A percentile compares a stretch with the other conserved stretches of the same genome.
These are phyloP conservation scores for Pectinophora gossypiella DNA, from an alignment of 1,140 invertebrate species.

Conservation along the genomic window DNA sequence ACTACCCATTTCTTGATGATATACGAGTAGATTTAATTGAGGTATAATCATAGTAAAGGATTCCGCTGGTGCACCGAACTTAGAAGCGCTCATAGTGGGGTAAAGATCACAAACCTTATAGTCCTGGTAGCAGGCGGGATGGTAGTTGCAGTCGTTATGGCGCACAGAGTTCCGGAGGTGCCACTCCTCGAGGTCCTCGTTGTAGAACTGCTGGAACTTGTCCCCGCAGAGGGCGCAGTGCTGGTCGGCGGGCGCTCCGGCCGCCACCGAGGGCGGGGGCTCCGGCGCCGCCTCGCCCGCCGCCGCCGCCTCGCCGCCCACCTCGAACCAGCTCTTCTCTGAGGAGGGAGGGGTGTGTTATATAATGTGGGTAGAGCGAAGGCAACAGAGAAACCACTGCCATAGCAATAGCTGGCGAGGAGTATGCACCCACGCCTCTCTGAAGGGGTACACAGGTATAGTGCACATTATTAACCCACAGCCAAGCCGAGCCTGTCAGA, in stretches of 20 bases:
- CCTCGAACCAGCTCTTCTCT: conserved; percentile 94
- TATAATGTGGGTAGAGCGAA: no score
- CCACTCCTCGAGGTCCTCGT: conserved; percentile 98
- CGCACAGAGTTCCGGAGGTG: conserved; percentile 89
- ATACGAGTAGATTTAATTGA: no score
- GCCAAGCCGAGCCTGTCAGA: no score
- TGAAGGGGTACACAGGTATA: no score
- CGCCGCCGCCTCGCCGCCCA: conserved; percentile 71
- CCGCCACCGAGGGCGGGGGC: conserved; percentile 79
- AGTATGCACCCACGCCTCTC: no score
- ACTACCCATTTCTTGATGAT: no score
- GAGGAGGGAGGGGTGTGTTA: conserved; percentile 21
- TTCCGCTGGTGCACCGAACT: no score
- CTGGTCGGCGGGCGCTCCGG: conserved; percentile 75
- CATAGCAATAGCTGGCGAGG: no score
- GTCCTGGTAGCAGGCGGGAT: conserved; percentile 94
- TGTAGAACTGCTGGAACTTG: conserved; percentile 94
- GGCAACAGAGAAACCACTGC: no score
- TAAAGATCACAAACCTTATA: conserved; percentile 79
- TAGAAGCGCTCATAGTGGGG: no score
- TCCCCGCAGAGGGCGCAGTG: conserved; percentile 93
- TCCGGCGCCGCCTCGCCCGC: conserved; percentile 54
- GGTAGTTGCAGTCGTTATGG: conserved; percentile 88
- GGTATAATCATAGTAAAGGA: no score
- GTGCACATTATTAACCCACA: no score